Base-by-base conservation (phyloP, 2,113 vertebrate genomes). In the Cyprinus carpio region DNA sequence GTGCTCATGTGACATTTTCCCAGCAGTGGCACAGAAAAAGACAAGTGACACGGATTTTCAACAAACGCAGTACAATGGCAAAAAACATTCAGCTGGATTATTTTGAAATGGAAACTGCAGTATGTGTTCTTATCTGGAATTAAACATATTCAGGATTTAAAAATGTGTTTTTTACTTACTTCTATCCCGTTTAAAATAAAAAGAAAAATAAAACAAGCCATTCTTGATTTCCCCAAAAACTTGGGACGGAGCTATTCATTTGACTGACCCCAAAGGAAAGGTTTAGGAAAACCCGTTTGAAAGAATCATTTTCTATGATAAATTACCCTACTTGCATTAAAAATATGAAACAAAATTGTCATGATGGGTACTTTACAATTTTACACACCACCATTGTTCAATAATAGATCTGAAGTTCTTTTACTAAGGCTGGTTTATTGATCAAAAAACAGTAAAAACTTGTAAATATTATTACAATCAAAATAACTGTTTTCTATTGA, bases 1-100 rank as follows among this genome's bases (percentile, higher is more conserved):
- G 2, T 99, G 98, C 78, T 96, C 97, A 0, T 99, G 98, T 12
- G 93, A 95, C 6, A 90, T 98, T 13, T 93, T 86, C 87, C 37
- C 96, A 95, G 93, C 92, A 93, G 84, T 97, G 96, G 96, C 94
- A 96, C 85, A 88, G 87, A 0, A 86, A 78, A 4, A 93, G 91
- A 0, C 94, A 90, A 94, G 90, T 0, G 93, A 95, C 12, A 72
- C 95, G 54, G 92, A 92, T 13, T 93, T 90, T 37, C 97, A 96
- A 65, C 90, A 97, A 75, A 81, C 98, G 97, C 80, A 71, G 6
- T 87, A 87, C 0, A 37, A 85, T 1, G 89, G 89, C 27, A n/a
- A 88, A 60, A 62, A 83, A 82, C 51, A 18, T 89, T 4, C 65
- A 10, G 0, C 91, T 95, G 82, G 88, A 85, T 79, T 67, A 85